phyloP scores from a whole-genome alignment of 1,140 invertebrate species.

The Matsumurasca onukii region DNA sequence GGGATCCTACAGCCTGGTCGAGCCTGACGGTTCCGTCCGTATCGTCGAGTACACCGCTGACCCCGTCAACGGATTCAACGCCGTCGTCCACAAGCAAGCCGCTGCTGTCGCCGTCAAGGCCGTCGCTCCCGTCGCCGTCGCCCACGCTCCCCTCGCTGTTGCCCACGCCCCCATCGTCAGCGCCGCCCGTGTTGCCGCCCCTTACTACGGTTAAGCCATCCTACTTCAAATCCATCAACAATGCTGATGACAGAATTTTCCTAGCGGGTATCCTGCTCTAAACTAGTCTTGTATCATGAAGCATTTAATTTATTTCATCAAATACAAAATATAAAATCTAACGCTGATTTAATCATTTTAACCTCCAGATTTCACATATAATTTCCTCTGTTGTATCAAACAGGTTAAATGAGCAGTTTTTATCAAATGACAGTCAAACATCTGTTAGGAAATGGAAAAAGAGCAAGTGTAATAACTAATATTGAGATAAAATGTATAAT shows the following conservation, averaged over 20 bases:
- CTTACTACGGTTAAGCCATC: background rate
- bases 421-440: too few relatives aligned
- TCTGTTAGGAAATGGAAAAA: too few relatives aligned
- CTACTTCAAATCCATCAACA: background rate
- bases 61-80: slow-evolving; percentile 49
- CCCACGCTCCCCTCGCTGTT: background rate
- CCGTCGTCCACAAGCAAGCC: slow-evolving; percentile 7
- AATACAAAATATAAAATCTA: too few relatives aligned
- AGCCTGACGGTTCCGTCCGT: too few relatives aligned
- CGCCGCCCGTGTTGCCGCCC: slow-evolving; percentile 7
- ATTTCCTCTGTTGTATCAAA: too few relatives aligned
- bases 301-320: too few relatives aligned
- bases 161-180: background rate
- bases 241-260: background rate
- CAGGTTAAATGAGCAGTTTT: too few relatives aligned
- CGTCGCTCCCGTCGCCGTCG: background rate
- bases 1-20: too few relatives aligned
- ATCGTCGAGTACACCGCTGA: slow-evolving; percentile 43
- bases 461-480: too few relatives aligned
- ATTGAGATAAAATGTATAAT: too few relatives aligned
- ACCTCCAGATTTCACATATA: too few relatives aligned
- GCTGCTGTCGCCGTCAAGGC: slow-evolving; percentile 39
- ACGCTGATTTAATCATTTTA: too few relatives aligned
- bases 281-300: slow-evolving; percentile 2
- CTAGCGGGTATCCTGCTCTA: slow-evolving; percentile 9